These are phyloP conservation scores for Periplaneta americana DNA, from an alignment of 1,140 invertebrate species.

Conservation along the genomic window DNA sequence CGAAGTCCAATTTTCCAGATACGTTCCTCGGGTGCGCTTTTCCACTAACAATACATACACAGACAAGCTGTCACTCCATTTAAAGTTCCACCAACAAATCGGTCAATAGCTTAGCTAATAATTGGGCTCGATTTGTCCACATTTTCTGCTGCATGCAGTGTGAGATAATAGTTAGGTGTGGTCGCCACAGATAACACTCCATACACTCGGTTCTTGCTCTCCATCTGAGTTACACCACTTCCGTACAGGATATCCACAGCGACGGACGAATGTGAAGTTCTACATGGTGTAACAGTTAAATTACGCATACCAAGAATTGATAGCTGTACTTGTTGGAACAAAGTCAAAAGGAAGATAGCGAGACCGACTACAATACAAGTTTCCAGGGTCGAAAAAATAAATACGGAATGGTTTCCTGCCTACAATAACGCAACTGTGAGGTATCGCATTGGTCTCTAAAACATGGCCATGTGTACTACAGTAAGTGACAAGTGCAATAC, in stretches of 20 bases:
- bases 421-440: too few relatives aligned
- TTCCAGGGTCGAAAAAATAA: too few relatives aligned
- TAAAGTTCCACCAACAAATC: too few relatives aligned
- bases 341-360: neutral
- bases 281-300: neutral
- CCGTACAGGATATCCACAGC: neutral
- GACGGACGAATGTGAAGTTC: neutral
- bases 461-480: too few relatives aligned
- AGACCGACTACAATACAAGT: neutral
- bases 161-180: neutral
- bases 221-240: neutral
- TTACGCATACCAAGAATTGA: neutral
- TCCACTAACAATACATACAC: too few relatives aligned
- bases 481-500: too few relatives aligned
- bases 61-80: too few relatives aligned
- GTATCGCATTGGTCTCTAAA: too few relatives aligned
- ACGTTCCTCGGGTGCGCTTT: too few relatives aligned
- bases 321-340: neutral
- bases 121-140: neutral
- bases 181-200: neutral
- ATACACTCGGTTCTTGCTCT: neutral
- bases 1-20: too few relatives aligned
- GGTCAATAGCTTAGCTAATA: neutral
- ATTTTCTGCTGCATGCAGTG: neutral
- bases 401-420: too few relatives aligned